phyloP scores from a whole-genome alignment of 35 echinoderm and acorn worm genomes.

The Hemicentrotus pulcherrimus region DNA sequence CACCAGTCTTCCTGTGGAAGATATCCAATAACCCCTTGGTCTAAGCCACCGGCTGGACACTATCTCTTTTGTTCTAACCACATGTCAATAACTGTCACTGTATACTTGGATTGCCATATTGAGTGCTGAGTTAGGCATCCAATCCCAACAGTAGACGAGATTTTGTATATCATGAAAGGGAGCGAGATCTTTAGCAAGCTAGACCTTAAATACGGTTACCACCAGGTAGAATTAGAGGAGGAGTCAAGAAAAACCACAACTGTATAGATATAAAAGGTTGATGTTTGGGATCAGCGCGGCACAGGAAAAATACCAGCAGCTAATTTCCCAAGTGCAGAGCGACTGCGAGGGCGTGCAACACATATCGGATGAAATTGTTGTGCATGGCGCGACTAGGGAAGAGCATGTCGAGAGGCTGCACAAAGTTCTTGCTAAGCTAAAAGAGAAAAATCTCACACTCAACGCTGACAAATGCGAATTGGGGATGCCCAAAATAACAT shows the following conservation, averaged over 20 bases:
- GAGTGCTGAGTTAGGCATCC: no score
- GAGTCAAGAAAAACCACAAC: slow-evolving; percentile 69
- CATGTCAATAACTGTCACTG: no score
- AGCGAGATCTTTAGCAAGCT: slow-evolving; percentile 72
- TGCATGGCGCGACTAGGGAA: slow-evolving; percentile 42
- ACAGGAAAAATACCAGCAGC: slow-evolving; percentile 74
- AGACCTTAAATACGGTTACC: slow-evolving; percentile 76
- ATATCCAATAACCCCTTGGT: no score
- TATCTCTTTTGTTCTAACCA: no score
- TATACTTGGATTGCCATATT: no score
- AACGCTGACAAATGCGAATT: slow-evolving; percentile 70
- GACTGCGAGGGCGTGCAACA: slow-evolving; percentile 71
- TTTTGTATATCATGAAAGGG: slow-evolving; percentile 74
- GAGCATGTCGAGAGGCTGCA: slow-evolving; percentile 67
- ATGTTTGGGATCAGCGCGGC: slow-evolving; percentile 73
- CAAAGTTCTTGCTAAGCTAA: slow-evolving; percentile 48
- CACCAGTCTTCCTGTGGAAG: no score
- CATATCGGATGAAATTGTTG: slow-evolving; percentile 77
- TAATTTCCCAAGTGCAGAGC: slow-evolving; percentile 61
- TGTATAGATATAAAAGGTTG: slow-evolving; percentile 74
- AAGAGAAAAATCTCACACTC: slow-evolving; percentile 65
- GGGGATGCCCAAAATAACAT: slow-evolving; percentile 54
- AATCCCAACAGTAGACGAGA: slow-evolving; percentile 81
- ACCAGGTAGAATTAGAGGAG: slow-evolving; percentile 74
- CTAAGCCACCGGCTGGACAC: no score